Base-by-base conservation (phyloP, 2,113 vertebrate genomes). In the Agapornis roseicollis region DNA sequence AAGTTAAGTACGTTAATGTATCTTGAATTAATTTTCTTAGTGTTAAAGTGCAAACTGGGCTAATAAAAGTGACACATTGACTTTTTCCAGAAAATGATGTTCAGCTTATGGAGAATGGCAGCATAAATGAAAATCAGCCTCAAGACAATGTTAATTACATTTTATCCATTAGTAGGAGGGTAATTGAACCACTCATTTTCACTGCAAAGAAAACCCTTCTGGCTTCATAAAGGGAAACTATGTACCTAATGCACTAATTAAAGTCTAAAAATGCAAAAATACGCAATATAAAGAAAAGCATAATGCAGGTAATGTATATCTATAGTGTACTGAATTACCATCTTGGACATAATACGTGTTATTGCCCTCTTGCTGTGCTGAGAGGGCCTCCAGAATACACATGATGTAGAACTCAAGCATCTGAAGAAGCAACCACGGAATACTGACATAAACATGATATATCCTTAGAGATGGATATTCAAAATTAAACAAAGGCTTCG, bases 31-130 rank as follows among this genome's bases (percentile, higher is more conserved):
- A 98, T 98, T 97, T 97, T 93, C 94, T 88, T 55, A 76, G 96
- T 96, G 97, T 95, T 97, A 97, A 97, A 97, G 98, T 96, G 97
- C 97, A 98, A 97, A 97, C 95, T 61, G 90, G 95, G 94, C 96
- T 97, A 97, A 98, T 98, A 98, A 98, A 98, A 98, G 96, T 97
- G 98, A 98, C 97, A 98, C 97, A 86, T 95, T 97, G 97, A 97
- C 98, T 98, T 97, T 96, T 97, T 93, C 88, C 94, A 49, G 96
- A 97, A 97, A 98, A 90, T 92, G 94, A 97, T 97, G 96, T 94
- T 91, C 72, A 8, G 85, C 95, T 97, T 93, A 97, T 31, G 77
- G 93, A 96, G 93, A 92, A 97, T 82, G 95, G 96, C 85, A 80
- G 97, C 55, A 39, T 92, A 96, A 96, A 97, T 95, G 97, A 96